Evolutionary conservation across 2,113 vertebrate species (phyloP).

Genomic region (Oncorhynchus nerka): DNA sequence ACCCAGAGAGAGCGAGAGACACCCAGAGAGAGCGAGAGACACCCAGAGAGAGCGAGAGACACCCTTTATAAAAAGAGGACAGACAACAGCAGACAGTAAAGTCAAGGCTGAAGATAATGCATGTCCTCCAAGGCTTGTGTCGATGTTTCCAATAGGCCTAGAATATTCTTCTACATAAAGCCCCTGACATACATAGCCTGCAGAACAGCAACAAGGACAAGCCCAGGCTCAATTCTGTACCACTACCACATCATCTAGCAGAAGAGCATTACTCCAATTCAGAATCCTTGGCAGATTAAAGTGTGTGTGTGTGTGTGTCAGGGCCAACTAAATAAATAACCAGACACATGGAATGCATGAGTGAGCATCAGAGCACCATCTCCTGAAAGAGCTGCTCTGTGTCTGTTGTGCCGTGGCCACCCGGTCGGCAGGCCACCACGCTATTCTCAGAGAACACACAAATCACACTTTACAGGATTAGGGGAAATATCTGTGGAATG

Average conservation of each 20-base stretch:
- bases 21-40: no score
- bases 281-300: not conserved
- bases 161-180: not conserved
- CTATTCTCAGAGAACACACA: not conserved
- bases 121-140: constrained; percentile 38
- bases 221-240: not conserved
- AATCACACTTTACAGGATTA: constrained; percentile 32
- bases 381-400: not conserved
- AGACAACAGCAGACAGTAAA: constrained; percentile 14
- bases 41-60: no score
- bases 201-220: not conserved
- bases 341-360: no score
- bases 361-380: not conserved
- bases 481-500: constrained; percentile 32
- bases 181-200: constrained; percentile 14
- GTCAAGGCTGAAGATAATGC: constrained; percentile 47
- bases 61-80: no score
- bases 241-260: not conserved
- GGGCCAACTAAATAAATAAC: no score
- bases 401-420: not conserved
- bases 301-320: no score
- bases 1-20: no score
- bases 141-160: not conserved
- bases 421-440: not conserved
- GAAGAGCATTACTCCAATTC: not conserved